Evolutionary conservation across 2,888 invertebrate genomes (phyloP), one percentile per base, ranked within the genome.

Genomic region (Sinotaia quadrata): DNA sequence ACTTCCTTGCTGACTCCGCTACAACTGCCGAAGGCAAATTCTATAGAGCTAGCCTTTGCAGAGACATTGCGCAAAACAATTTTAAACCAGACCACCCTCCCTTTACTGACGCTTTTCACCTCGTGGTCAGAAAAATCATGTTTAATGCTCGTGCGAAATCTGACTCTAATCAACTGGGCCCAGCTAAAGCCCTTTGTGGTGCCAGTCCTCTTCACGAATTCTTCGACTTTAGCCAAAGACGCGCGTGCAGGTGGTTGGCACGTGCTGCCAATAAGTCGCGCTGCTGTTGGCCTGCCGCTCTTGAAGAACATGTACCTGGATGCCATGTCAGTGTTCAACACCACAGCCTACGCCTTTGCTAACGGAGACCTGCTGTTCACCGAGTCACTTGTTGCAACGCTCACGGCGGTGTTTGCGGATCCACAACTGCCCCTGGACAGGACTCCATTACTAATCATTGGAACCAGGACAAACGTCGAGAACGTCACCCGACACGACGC

Each of bases 311-410:
- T 84, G 84, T 84, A 78, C 57, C 60, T 72, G 33, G 78, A 83
- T 37, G 80, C 75, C 10, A 78, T 78, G 73, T 56, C 69, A 5
- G 69, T 70, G 3, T 78, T 76, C 62, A 78, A 77, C 41, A 76
- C 81, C 10, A 68, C 72, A 12, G 81, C 80, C 68, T 84, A 82
- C 67, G 82, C 78, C 12, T 84, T 77, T 60, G 74, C 77, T 12
- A 84, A 84, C 66, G 81, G 81, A 10, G 84, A 84, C 72, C 80
- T 84, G 27, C 68, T 84, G 18, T 84, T 80, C 62, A 81, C 79
- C 33, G 73, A 76, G 24, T 69, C 67, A 0, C 57, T 83, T 4
- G 49, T 80, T 18, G 69, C 72, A 24, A 81, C 79, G 2, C 60
- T 83, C 24, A 31, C 67, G 10, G 67, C 73, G 21, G 37, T 78